Evolutionary conservation across 1,140 invertebrate genomes (phyloP).

Genomic region (Samia ricini): DNA sequence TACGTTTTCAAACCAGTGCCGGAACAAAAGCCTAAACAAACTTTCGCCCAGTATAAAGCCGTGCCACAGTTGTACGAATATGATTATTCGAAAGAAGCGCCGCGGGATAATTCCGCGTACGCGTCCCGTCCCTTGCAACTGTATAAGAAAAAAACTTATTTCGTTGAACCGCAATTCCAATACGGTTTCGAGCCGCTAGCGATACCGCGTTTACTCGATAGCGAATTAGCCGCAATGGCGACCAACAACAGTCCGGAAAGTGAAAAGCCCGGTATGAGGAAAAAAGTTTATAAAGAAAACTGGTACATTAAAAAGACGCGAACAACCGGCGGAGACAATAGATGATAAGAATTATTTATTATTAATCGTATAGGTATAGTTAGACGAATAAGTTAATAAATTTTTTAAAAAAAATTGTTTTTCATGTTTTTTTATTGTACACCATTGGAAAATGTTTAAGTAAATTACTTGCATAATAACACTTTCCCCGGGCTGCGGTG

Average conservation of each 20-base stretch:
- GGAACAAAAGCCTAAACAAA: conserved; percentile 40
- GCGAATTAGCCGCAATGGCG: conserved; percentile 57
- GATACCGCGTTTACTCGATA: conserved; percentile 47
- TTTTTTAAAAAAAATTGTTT: conserved; percentile 9
- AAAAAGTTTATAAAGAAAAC: conserved; percentile 71
- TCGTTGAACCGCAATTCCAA: conserved; percentile 70
- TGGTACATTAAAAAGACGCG: conserved; percentile 68
- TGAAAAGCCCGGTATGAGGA: conserved; percentile 57
- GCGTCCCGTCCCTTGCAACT: conserved; percentile 41
- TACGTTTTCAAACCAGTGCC: conserved; percentile 27
- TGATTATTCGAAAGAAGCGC: conserved; percentile 41
- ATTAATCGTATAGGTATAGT: conserved; percentile 14
- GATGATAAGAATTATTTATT: conserved; percentile 58
- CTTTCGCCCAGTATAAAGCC: conserved; percentile 41
- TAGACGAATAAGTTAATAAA: conserved; percentile 25
- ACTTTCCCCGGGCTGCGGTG: conserved; percentile 60
- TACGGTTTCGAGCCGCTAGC: conserved; percentile 70
- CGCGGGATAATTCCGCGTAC: conserved; percentile 46
- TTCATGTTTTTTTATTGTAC: conserved; percentile 5
- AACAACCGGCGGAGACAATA: conserved; percentile 39
- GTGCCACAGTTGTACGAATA: conserved; percentile 41
- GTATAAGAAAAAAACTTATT: conserved; percentile 53
- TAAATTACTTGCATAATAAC: conserved; percentile 38
- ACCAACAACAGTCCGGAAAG: conserved; percentile 58
- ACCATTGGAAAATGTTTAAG: neutral